Base-by-base conservation (phyloP, 2,888 invertebrate genomes). In the Melinaea marsaeus region DNA sequence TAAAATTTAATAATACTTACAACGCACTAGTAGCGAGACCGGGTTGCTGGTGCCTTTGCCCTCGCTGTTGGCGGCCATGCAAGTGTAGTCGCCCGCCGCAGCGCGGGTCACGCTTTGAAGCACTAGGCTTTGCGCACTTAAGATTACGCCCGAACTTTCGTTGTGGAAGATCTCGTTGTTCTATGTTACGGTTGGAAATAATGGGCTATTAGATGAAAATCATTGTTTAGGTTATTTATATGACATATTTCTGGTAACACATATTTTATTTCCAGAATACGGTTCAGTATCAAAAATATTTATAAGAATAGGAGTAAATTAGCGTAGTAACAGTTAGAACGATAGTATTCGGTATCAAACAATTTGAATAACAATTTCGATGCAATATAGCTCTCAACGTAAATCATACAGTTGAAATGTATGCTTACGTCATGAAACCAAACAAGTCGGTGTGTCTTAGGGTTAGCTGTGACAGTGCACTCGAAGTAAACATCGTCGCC, bases 401-500 rank as follows among this genome's bases (percentile, higher is more conserved):
- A 22, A 22, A 22, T 22, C 22, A 22, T 22, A 22, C 22, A 22
- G 22, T 22, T 22, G 22, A 22, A 22, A 9, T 35, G 9, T 54
- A 22, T 22, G 85, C 90, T 89, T 73, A 90, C 90, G 79, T 95
- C 95, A 83, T 96, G 96, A 83, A 94, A 96, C 96, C 96, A 97
- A 65, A 95, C 94, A 75, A 96, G 93, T 80, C 96, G 95, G 86
- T 96, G 95, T 45, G 94, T 94, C 79, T 95, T 95, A 22, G 96
- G 97, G 88, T 97, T 97, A 58, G 96, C 95, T 79, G 94, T 93
- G 70, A 97, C 95, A 72, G 94, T 93, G 85, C 96, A 97, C 82
- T 96, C 96, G 85, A 97, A 97, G 84, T 96, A 22, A 65, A 96
- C 96, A 84, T 96, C 96, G 79, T 96, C 96, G 46, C 96, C 96